phyloP scores from a whole-genome alignment of 2,888 invertebrate genomes.

The Linyphia triangularis region DNA sequence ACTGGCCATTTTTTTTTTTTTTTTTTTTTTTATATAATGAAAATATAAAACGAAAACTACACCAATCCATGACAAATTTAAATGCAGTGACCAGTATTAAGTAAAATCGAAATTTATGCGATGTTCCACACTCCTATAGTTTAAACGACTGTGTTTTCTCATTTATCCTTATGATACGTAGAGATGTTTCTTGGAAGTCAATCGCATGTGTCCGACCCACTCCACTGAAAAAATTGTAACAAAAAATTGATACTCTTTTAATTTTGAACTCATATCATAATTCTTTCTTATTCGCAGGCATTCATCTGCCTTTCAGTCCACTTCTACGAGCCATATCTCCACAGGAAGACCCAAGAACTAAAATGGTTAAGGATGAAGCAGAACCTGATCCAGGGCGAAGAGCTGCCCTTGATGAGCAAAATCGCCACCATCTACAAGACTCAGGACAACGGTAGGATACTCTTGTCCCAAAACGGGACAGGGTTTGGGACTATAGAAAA shows the following conservation, averaged over 20 bases:
- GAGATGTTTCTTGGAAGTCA: not conserved
- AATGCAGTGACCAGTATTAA: too few relatives aligned
- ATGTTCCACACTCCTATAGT: too few relatives aligned
- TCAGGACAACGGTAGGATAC: conserved; percentile 45
- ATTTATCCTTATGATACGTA: too few relatives aligned
- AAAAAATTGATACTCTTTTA: not conserved
- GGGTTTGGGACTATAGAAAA: not conserved
- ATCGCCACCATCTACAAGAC: conserved; percentile 20
- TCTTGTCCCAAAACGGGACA: conserved; percentile 13
- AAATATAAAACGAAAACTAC: too few relatives aligned
- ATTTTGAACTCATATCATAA: not conserved
- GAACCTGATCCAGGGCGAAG: conserved; percentile 58
- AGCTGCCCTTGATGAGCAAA: conserved; percentile 58
- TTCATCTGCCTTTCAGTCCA: conserved; percentile 52
- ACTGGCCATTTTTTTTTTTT: too few relatives aligned
- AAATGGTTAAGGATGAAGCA: conserved; percentile 61
- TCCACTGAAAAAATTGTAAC: not conserved
- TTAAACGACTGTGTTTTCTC: too few relatives aligned
- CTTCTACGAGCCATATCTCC: conserved; percentile 44
- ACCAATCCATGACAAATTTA: too few relatives aligned
- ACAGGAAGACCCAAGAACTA: conserved; percentile 46
- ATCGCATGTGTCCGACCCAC: not conserved
- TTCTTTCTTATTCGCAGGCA: conserved; percentile 41
- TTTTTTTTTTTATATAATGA: too few relatives aligned
- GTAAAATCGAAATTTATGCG: too few relatives aligned